phyloP scores from a whole-genome alignment of 30 jellyfish, hydroid and myxozoan species.

The Cassiopea andromeda region DNA sequence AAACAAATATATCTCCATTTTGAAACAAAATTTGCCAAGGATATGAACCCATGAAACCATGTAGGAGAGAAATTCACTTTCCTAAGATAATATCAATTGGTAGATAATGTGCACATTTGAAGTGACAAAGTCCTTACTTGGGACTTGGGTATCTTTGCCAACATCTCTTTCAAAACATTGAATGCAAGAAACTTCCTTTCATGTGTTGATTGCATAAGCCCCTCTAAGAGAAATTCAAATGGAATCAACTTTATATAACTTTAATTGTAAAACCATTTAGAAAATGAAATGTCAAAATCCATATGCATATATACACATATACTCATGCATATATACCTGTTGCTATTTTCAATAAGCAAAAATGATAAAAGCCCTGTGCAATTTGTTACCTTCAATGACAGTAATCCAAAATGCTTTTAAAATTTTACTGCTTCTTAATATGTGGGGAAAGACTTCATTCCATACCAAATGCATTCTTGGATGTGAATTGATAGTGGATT shows the following conservation, averaged over 20 bases:
- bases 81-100: too few relatives aligned
- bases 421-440: not conserved
- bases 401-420: slow-evolving; percentile 71
- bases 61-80: too few relatives aligned
- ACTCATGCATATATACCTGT: not conserved
- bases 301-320: not conserved
- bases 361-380: not conserved
- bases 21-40: too few relatives aligned
- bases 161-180: slow-evolving; percentile 44
- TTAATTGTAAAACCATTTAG: too few relatives aligned
- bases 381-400: slow-evolving; percentile 78
- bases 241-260: too few relatives aligned
- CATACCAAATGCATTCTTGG: slow-evolving; percentile 88
- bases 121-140: slow-evolving; percentile 34
- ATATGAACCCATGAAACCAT: too few relatives aligned
- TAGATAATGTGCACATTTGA: not conserved
- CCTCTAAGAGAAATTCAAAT: slow-evolving; percentile 30
- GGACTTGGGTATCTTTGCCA: slow-evolving; percentile 49
- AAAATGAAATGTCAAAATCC: too few relatives aligned
- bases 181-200: slow-evolving; percentile 89
- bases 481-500: slow-evolving; percentile 71
- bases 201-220: slow-evolving; percentile 84
- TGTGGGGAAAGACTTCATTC: slow-evolving; percentile 51
- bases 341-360: not conserved
- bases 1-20: too few relatives aligned